Percentiles rank a stretch among this genome's conserved stretches.
These are phyloP conservation scores for Heliornis fulica DNA, from an alignment of 2,113 vertebrate genomes.

Conservation along the genomic window DNA sequence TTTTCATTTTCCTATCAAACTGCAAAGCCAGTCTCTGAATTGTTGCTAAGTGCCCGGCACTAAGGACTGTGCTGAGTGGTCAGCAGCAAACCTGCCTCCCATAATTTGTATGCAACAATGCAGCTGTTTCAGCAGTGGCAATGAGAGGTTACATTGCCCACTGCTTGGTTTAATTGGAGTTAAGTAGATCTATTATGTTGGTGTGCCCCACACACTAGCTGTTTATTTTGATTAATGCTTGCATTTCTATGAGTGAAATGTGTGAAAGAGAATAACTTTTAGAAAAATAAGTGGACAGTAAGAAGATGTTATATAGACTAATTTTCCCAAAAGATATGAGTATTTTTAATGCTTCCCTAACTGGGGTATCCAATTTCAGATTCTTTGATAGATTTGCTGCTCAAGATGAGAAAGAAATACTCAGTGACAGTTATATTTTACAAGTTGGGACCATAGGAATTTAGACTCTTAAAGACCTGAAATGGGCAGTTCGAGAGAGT, in stretches of 20 bases:
- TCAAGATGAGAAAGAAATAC: not conserved
- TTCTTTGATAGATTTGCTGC: not conserved
- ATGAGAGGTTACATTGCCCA: constrained; percentile 41
- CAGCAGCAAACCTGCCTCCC: not conserved
- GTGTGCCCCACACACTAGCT: constrained; percentile 23
- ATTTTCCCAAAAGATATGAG: not conserved
- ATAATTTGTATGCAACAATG: constrained; percentile 45
- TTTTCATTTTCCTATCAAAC: not conserved
- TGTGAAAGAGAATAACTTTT: not conserved
- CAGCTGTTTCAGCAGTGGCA: not conserved
- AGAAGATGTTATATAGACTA: not conserved
- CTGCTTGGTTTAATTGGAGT: constrained; percentile 68
- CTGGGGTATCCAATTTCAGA: not conserved
- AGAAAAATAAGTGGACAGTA: not conserved
- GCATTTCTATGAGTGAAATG: not conserved
- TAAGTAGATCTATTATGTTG: constrained; percentile 57
- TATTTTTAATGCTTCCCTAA: not conserved
- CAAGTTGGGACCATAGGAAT: not conserved
- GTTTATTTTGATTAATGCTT: constrained; percentile 70
- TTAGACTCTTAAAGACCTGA: not conserved
- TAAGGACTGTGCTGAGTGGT: not conserved
- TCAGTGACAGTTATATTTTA: not conserved
- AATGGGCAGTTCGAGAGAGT: not conserved
- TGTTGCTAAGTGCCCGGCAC: not conserved
- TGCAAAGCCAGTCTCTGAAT: not conserved